A percentile compares a stretch with the other conserved stretches of the same genome.
Evolutionary conservation across 2,797 vertebrate species (phyloP).

Genomic region (Coracias cyanogaster): DNA sequence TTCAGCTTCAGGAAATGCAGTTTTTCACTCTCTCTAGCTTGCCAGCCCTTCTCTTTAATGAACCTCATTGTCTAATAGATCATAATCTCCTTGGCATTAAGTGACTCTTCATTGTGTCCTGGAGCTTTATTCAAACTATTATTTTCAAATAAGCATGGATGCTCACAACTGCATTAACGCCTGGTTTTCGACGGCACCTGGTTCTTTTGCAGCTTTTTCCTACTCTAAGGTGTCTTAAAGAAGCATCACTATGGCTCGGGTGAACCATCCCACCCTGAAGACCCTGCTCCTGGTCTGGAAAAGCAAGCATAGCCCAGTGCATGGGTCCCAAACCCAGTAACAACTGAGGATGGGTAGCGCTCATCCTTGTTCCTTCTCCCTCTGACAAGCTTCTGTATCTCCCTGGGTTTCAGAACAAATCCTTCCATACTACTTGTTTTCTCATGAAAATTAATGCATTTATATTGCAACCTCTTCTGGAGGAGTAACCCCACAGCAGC

Average conservation of each 20-base stretch:
- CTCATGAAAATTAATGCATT: slow-evolving; percentile 1
- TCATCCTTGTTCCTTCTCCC: neutral
- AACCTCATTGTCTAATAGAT: slow-evolving; percentile 1
- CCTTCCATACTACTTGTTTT: neutral
- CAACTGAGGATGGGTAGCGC: neutral
- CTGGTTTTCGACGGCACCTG: neutral
- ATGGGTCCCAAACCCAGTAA: neutral
- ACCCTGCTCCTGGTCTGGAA: neutral
- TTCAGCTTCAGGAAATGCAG: slow-evolving; percentile 3
- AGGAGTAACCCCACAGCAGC: neutral
- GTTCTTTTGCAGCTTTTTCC: neutral
- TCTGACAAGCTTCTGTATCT: neutral
- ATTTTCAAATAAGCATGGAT: neutral
- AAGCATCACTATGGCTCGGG: neutral
- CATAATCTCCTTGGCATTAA: slow-evolving; percentile 36
- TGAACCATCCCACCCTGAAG: neutral
- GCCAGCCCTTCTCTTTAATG: neutral
- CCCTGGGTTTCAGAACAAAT: neutral
- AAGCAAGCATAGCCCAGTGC: neutral
- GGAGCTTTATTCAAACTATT: slow-evolving; percentile 6
- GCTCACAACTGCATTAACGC: neutral
- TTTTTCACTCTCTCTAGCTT: slow-evolving; percentile 1
- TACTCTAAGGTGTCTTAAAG: neutral
- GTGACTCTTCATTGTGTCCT: neutral
- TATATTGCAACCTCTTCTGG: neutral